phyloP scores from a whole-genome alignment of 2,113 vertebrate species.

The Ancistrus triradiatus region DNA sequence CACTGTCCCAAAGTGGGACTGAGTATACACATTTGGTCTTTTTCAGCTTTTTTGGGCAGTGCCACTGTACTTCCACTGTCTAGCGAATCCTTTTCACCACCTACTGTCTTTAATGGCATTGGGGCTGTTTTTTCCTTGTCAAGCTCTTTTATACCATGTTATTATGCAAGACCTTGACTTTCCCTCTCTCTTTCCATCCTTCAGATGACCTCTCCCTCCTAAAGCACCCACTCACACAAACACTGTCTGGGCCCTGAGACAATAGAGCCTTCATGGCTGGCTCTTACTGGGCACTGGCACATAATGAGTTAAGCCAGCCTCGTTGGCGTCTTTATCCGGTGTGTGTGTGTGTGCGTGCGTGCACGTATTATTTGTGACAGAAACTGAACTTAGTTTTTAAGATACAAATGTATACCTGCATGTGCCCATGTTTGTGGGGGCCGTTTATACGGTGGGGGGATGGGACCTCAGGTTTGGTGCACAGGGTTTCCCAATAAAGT shows the following conservation, averaged over 20 bases:
- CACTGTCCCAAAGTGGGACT: too few relatives aligned
- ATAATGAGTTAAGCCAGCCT: too few relatives aligned
- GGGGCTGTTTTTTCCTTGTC: too few relatives aligned
- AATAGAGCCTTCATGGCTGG: too few relatives aligned
- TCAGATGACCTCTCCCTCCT: background rate
- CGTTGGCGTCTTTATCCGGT: background rate
- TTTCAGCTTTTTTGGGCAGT: too few relatives aligned
- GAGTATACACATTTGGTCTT: too few relatives aligned
- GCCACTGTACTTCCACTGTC: too few relatives aligned
- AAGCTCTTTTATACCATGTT: background rate
- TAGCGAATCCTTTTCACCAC: too few relatives aligned
- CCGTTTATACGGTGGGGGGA: constrained; percentile 62
- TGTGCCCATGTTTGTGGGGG: constrained; percentile 29
- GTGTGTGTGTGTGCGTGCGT: constrained; percentile 11
- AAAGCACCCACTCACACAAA: background rate
- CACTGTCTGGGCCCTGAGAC: constrained; percentile 10
- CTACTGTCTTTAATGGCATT: too few relatives aligned
- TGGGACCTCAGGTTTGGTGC: constrained; percentile 67
- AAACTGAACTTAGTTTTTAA: background rate
- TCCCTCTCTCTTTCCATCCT: background rate
- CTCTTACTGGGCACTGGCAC: too few relatives aligned
- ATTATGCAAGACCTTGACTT: constrained; percentile 4
- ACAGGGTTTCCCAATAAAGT: constrained; percentile 75
- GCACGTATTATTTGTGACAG: background rate
- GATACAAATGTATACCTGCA: constrained; percentile 26